Evolutionary conservation across 2,888 invertebrate species (phyloP), one percentile per base, ranked within the genome.

Genomic region (Drosophila mettleri): DNA sequence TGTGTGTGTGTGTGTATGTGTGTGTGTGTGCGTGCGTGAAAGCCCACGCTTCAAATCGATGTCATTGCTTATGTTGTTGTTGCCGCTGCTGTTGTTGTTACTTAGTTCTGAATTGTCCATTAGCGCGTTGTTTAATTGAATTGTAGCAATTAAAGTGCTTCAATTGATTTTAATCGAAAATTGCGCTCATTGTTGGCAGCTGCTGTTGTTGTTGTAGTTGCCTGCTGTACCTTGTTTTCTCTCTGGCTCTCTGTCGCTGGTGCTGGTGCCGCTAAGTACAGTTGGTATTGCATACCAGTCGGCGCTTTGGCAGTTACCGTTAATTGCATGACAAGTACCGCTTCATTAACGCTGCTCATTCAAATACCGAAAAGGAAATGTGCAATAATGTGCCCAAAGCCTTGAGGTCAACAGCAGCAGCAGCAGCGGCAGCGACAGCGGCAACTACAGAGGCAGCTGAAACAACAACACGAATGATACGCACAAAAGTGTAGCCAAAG

Each of bases 121-220:
- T 88, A 84, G 77, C 73, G 84, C 72, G 79, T 66, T 78, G 78
- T 88, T 89, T 88, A 88, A 89, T 88, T 87, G 89, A 88, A 88
- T 88, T 87, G 89, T 73, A 69, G 75, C 87, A 88, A 88, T 89
- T 89, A 89, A 88, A 89, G 83, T 88, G 87, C 87, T 89, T 89
- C 86, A 89, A 85, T 86, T 86, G 86, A 81, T 88, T 88, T 84
- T 86, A 88, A 86, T 88, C 88, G 85, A 86, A 85, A 88, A 75
- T 88, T 88, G 84, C 74, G 46, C 84, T 68, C 84, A 86, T 88
- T 88, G 88, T 86, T 67, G 51, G 65, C 72, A 79, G 72, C 74
- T 69, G 69, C 43, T 60, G n/a, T 43, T 62, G 20, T 22, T 59
- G 53, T 10, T 57, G 49, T n/a, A 39, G 48, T 20, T 33, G 31